phyloP scores from a whole-genome alignment of 2,888 invertebrate genomes.

The Drosophila mimetica region DNA sequence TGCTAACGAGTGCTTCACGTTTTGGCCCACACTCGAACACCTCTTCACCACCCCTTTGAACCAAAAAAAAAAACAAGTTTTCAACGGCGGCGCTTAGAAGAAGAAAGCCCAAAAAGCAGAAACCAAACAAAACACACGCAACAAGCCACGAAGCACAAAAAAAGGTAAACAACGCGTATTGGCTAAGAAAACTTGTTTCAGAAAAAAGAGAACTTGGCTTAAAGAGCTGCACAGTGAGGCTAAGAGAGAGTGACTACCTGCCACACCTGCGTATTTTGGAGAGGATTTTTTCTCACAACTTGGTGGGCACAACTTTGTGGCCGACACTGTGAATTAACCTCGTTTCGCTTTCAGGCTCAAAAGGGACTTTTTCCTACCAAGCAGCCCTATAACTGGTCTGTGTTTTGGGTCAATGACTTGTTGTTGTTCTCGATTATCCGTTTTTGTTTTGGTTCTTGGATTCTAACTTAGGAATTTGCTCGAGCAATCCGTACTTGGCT shows the following conservation, averaged over 20 bases:
- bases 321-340: constrained; percentile 72
- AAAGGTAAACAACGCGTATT: constrained; percentile 73
- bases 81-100: constrained; percentile 32
- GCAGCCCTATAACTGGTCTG: constrained; percentile 77
- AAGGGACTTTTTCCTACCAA: constrained; percentile 32
- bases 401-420: constrained; percentile 73
- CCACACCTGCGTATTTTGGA: constrained; percentile 70
- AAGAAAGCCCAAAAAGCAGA: constrained; percentile 49
- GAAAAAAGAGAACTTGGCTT: constrained; percentile 22
- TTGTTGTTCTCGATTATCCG: constrained; percentile 42
- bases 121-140: constrained; percentile 50
- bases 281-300: not conserved
- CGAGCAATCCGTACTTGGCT: constrained; percentile 3
- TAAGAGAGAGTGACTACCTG: constrained; percentile 34
- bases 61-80: constrained; percentile 47
- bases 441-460: constrained; percentile 49
- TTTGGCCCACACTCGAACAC: constrained; percentile 29
- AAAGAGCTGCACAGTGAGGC: constrained; percentile 3
- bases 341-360: constrained; percentile 60
- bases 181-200: constrained; percentile 68
- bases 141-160: constrained; percentile 56
- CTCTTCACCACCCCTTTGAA: constrained; percentile 14
- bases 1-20: constrained; percentile 56
- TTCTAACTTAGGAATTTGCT: constrained; percentile 4
- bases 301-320: constrained; percentile 32